Conservation (phyloP, 1,140 invertebrate genomes). For the Trachymyrmex septentrionalis region DNA sequence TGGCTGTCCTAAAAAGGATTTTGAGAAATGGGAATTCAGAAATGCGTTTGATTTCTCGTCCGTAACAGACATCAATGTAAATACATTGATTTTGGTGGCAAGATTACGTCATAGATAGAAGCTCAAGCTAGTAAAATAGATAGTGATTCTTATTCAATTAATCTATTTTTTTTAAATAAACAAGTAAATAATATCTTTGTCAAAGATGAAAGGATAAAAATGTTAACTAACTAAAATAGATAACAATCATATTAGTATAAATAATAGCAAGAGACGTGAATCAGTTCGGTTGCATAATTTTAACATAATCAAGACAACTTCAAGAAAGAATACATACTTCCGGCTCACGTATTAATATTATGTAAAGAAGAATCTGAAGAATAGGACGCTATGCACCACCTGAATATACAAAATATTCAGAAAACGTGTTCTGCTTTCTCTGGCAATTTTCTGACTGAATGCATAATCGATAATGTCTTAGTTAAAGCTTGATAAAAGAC, state of each 20-base stretch:
- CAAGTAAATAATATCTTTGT: not conserved
- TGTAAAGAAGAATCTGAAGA: not conserved
- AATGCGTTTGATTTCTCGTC: not conserved
- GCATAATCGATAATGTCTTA: not conserved
- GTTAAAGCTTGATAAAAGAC: not conserved
- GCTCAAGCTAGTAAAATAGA: slow-evolving; percentile 17
- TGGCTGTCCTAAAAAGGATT: not conserved
- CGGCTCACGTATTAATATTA: not conserved
- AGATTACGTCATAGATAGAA: slow-evolving; percentile 27
- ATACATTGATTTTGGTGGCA: slow-evolving; percentile 17
- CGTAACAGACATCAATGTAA: not conserved
- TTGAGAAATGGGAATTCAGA: not conserved
- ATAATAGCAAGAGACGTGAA: not conserved
- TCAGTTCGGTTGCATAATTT: slow-evolving; percentile 2
- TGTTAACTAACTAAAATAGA: not conserved
- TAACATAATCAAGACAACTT: slow-evolving; percentile 25
- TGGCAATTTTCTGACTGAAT: not conserved
- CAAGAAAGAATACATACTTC: not conserved
- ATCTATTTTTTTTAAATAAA: slow-evolving; percentile 2
- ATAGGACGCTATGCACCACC: not conserved
- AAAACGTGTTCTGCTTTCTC: slow-evolving; percentile 1
- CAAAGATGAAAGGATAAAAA: not conserved
- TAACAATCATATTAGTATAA: not conserved
- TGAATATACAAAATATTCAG: slow-evolving; percentile 2
- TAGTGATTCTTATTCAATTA: not conserved